Evolutionary conservation across 2,797 vertebrate species (phyloP), one percentile per base, ranked within the genome.

Genomic region (Acanthopagrus latus): DNA sequence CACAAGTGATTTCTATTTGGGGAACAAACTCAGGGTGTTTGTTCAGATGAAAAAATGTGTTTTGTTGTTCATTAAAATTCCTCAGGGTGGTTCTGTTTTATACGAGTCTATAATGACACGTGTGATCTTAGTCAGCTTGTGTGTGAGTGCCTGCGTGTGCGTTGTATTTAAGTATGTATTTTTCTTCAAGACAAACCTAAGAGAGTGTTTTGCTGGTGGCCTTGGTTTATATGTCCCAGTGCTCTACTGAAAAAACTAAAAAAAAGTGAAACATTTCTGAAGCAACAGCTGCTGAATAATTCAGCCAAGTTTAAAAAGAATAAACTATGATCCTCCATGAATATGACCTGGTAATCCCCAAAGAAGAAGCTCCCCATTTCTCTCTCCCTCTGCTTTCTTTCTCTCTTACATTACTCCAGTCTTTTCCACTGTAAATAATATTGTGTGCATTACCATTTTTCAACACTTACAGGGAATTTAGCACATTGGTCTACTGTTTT

Each of bases 221-320:
- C 80, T 86, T 74, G 67, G 50, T 71, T 77, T 74, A 77, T 23
- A n/a, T 63, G 54, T 92, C 85, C 76, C 88, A 80, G 48, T 1
- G 72, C 81, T 76, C 57, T 43, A 43, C 52, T 41, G 13, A 0
- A 73, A 73, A 63, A 52, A 14, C 9, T 21, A 23, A 50, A 43
- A 43, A 69, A 29, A 29, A 29, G 29, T 18, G 12, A 71, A 76
- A 59, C 3, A 54, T 62, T 68, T 81, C 33, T 68, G 38, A 69
- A 71, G 38, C 41, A 66, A 86, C 82, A 72, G n/a, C 52, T 75
- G 33, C 25, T 89, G 76, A 89, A 93, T 91, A 88, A 90, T 91
- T 92, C 82, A 91, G 21, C 56, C 43, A 23, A 55, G 67, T 82
- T 89, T 78, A 56, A 70, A 84, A 87, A 74, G 68, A 85, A 83